A percentile compares a stretch with the other conserved stretches of the same genome.
phyloP scores from a whole-genome alignment of 2,113 vertebrate species.

The Setophaga petechia region DNA sequence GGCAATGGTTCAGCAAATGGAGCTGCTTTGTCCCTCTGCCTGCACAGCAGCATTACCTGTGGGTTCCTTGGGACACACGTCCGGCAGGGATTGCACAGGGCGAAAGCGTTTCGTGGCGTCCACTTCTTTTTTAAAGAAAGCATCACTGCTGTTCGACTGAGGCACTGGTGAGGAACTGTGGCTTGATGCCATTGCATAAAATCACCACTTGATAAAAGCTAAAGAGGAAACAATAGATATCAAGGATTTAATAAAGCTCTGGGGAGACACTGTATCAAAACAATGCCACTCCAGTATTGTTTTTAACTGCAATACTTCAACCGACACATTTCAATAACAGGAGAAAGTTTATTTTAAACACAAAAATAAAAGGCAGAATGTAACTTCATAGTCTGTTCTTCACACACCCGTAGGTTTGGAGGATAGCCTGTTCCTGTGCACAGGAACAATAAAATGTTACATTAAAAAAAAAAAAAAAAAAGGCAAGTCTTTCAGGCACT shows the following conservation, averaged over 20 bases:
- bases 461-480: background rate
- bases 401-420: background rate
- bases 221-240: slow-evolving; percentile 45
- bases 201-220: slow-evolving; percentile 81
- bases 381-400: background rate
- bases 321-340: background rate
- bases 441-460: background rate
- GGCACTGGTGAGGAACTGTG: slow-evolving; percentile 90
- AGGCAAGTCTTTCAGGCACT: background rate
- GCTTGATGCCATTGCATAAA: slow-evolving; percentile 95
- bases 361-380: background rate
- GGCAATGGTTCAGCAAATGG: background rate
- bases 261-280: background rate
- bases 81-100: slow-evolving; percentile 86
- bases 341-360: background rate
- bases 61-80: slow-evolving; percentile 96
- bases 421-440: background rate
- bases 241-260: background rate
- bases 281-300: background rate
- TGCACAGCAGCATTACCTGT: slow-evolving; percentile 74
- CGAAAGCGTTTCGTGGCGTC: slow-evolving; percentile 76
- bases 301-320: background rate
- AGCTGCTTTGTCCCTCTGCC: background rate
- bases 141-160: slow-evolving; percentile 81
- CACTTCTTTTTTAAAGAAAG: slow-evolving; percentile 87